phyloP scores from a whole-genome alignment of 2,113 vertebrate genomes.

The Rhagologus leucostigma region DNA sequence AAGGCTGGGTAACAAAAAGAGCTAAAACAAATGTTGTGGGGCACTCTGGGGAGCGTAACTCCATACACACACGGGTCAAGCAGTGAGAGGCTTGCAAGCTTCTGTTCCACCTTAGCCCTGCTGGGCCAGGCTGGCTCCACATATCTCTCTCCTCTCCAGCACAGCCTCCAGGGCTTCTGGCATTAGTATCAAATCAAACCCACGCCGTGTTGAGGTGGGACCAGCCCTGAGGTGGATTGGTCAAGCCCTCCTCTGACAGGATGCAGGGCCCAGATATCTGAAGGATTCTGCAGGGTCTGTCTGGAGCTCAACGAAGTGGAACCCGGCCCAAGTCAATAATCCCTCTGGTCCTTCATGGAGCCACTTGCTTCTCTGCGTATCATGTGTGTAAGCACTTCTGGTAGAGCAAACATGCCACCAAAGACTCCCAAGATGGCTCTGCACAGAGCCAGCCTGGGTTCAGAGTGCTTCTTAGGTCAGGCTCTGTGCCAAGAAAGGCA shows the following conservation, averaged over 20 bases:
- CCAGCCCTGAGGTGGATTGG: not conserved
- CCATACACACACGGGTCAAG: not conserved
- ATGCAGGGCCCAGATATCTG: not conserved
- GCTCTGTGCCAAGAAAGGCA: not conserved
- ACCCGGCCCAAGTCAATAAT: not conserved
- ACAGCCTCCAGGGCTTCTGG: not conserved
- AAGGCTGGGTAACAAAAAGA: not conserved
- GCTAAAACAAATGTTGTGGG: not conserved
- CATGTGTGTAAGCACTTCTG: not conserved
- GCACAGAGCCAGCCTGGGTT: not conserved
- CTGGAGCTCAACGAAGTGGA: not conserved
- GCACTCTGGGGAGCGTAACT: accelerated
- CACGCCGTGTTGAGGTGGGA: not conserved
- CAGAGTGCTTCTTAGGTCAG: not conserved
- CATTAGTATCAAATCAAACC: not conserved
- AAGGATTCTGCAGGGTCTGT: not conserved
- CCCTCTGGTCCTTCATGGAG: not conserved
- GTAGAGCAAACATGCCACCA: not conserved
- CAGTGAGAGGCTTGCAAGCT: not conserved
- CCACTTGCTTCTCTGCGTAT: not conserved
- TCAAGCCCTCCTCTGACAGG: not conserved
- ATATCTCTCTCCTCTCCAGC: not conserved
- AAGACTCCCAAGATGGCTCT: not conserved
- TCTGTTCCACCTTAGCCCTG: not conserved
- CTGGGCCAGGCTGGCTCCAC: not conserved